Evolutionary conservation across 2,888 invertebrate genomes (phyloP), one percentile per base, ranked within the genome.

Genomic region (Rhorus exstirpatorius): DNA sequence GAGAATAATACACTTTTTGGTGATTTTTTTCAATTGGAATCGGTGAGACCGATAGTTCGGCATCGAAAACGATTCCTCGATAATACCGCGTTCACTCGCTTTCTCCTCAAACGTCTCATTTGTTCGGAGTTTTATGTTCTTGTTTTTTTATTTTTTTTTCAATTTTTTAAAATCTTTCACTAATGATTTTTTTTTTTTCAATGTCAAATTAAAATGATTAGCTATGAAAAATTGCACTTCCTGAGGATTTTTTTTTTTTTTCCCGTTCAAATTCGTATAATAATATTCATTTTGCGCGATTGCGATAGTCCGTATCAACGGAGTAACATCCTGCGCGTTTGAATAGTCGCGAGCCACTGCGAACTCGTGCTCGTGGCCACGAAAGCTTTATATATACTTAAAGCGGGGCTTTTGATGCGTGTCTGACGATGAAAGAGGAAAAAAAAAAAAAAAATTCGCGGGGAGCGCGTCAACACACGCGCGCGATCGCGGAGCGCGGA

Each of bases 361-460:
- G 87, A 85, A 88, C 88, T 89, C 83, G 81, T 86, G 84, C 81
- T 83, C 83, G 83, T 75, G 81, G 78, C 83, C 68, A 81, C 60
- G 72, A 84, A 86, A 87, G 88, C 87, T 89, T 90, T 90, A 90
- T 91, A 91, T 90, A 90, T 91, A 91, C 88, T 88, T 86, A 86
- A 87, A 87, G 81, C 79, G 79, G 77, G 88, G 77, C 88, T 89
- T 89, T 88, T 76, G 87, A 8, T 31, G 86, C n/a, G n/a, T n/a
- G n/a, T n/a, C n/a, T 84, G 84, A 84, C 81, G 75, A 75, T 75
- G 79, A 77, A 74, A 78, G 68, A 78, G 58, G 8, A 1, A 10
- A 4, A 4, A 10, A 38, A 10, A 63, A 38, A 1, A 10, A 4
- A 4, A 10, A 38, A 10, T 3, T 38, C 63, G 58, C 72, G 68